phyloP scores from a whole-genome alignment of 2,888 invertebrate species.

The Nomada flava region DNA sequence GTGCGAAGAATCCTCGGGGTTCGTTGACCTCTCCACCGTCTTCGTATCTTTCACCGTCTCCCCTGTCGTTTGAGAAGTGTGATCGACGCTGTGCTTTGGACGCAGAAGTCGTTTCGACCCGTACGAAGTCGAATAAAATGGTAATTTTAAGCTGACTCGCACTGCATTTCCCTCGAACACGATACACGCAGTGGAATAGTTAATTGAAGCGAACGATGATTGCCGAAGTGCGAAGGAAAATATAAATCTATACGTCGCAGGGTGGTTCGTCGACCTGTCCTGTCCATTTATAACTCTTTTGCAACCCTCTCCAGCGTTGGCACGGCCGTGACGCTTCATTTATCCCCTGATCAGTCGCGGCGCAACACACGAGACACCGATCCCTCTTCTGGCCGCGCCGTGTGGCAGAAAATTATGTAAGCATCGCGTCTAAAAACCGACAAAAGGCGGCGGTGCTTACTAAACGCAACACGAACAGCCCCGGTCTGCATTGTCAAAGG shows the following conservation, averaged over 20 bases:
- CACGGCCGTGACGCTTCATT: conserved; percentile 64
- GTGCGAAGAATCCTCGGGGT: conserved; percentile 36
- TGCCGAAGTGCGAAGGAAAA: conserved; percentile 24
- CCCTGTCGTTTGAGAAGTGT: conserved; percentile 33
- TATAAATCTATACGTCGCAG: conserved; percentile 35
- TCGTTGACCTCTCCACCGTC: conserved; percentile 47
- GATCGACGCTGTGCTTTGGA: conserved; percentile 30
- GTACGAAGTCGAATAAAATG: no score
- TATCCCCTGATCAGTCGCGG: conserved; percentile 64
- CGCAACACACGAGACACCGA: conserved; percentile 28
- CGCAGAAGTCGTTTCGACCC: not conserved
- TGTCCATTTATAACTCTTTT: conserved; percentile 62
- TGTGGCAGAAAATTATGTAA: conserved; percentile 68
- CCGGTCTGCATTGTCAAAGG: conserved; percentile 67
- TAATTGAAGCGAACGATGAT: not conserved
- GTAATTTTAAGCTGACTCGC: no score
- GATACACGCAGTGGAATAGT: no score
- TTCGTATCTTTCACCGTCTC: conserved; percentile 19
- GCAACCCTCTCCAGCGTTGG: conserved; percentile 46
- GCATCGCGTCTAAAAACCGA: conserved; percentile 70
- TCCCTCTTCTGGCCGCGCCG: conserved; percentile 55
- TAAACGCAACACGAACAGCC: conserved; percentile 58
- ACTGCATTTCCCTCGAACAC: no score
- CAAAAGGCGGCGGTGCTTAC: conserved; percentile 63
- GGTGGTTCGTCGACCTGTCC: conserved; percentile 55